phyloP scores from a whole-genome alignment of 2,113 vertebrate genomes.

The Zootoca vivipara region DNA sequence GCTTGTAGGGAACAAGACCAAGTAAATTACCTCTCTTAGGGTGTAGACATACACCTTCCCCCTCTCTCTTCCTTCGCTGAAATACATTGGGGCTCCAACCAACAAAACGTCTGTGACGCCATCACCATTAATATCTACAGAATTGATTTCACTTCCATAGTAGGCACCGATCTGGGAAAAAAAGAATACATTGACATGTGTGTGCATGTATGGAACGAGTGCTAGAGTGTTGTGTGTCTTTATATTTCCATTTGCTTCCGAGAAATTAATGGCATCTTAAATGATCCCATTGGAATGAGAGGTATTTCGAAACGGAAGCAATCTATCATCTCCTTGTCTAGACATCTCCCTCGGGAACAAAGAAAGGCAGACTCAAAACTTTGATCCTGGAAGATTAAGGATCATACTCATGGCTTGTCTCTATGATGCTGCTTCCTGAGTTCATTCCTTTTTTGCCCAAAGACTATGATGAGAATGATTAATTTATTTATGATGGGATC shows the following conservation, averaged over 20 bases:
- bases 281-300: not conserved
- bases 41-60: constrained; percentile 90
- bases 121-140: constrained; percentile 85
- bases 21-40: constrained; percentile 75
- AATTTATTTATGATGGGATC: not conserved
- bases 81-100: constrained; percentile 96
- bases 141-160: constrained; percentile 92
- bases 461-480: not conserved
- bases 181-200: fast-evolving
- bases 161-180: constrained; percentile 92
- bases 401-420: not conserved
- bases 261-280: fast-evolving
- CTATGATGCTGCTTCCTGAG: not conserved
- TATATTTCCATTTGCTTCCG: fast-evolving
- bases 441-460: not conserved
- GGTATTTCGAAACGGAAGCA: constrained; percentile 2
- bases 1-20: not conserved
- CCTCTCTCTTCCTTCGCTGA: constrained; percentile 89
- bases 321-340: constrained; percentile 18
- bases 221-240: fast-evolving
- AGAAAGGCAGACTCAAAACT: not conserved
- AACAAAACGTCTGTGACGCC: constrained; percentile 87
- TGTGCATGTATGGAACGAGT: not conserved
- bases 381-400: constrained; percentile 12
- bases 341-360: not conserved